These are phyloP conservation scores for Oceanodroma tethys DNA, from an alignment of 2,113 vertebrate genomes.

Conservation along the genomic window DNA sequence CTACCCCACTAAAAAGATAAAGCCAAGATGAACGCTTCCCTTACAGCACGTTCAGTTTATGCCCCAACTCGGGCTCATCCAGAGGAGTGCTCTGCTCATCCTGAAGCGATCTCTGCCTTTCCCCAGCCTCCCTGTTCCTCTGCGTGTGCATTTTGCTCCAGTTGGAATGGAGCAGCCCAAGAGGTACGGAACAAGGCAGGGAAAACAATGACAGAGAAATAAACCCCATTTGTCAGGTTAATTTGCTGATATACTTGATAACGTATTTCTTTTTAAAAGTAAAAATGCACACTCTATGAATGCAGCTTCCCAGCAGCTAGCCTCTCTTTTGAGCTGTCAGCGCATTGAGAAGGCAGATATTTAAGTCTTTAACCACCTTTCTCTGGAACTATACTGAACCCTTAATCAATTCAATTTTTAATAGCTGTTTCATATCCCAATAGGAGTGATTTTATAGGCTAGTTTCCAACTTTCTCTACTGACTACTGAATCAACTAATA, in stretches of 20 bases:
- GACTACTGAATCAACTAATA: neutral
- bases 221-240: neutral
- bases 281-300: neutral
- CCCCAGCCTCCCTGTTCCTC: neutral
- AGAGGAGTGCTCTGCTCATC: neutral
- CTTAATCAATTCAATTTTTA: neutral
- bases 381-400: neutral
- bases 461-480: neutral
- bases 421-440: neutral
- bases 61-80: neutral
- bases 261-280: neutral
- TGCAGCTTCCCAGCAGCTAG: neutral
- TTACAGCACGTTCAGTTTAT: neutral
- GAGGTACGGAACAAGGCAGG: neutral
- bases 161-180: neutral
- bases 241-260: neutral
- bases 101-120: neutral
- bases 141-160: fast-evolving
- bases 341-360: neutral
- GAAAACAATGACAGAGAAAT: neutral
- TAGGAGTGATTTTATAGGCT: neutral
- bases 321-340: neutral
- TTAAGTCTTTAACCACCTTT: constrained; percentile 10
- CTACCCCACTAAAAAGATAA: neutral
- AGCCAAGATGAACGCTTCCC: neutral